Conservation (phyloP, 2,888 invertebrate species). For the Adelognathus sp. region DNA sequence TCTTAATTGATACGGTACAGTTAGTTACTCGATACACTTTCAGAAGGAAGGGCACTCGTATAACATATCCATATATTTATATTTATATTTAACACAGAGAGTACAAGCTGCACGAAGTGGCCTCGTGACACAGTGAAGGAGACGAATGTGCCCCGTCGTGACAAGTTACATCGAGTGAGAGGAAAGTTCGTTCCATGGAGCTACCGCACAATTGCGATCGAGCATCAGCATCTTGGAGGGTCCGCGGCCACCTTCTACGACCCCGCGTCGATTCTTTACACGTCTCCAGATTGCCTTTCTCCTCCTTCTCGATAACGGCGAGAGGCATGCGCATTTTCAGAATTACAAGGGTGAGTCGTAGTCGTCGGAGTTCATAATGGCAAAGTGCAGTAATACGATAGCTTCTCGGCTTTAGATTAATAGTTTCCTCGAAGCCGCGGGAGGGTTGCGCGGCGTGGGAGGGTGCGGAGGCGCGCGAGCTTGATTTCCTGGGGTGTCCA, state of each 20-base stretch:
- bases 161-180: conserved; percentile 40
- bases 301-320: conserved; percentile 25
- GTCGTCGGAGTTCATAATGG: conserved; percentile 71
- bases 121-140: conserved; percentile 14
- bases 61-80: conserved; percentile 48
- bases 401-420: conserved; percentile 69
- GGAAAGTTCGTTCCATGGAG: conserved; percentile 48
- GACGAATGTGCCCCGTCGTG: conserved; percentile 28
- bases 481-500: conserved; percentile 60
- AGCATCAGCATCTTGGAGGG: conserved; percentile 38
- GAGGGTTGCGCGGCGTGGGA: conserved; percentile 9
- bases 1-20: conserved; percentile 70
- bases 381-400: conserved; percentile 73
- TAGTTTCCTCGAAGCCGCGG: conserved; percentile 64
- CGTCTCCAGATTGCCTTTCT: conserved; percentile 55
- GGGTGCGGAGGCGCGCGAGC: conserved; percentile 42
- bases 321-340: conserved; percentile 14
- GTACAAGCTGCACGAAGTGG: conserved; percentile 23
- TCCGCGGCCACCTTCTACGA: background rate
- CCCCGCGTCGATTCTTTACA: conserved; percentile 49
- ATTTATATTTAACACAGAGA: background rate
- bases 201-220: conserved; percentile 41
- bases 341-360: conserved; percentile 42
- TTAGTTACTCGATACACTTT: conserved; percentile 70
- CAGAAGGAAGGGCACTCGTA: conserved; percentile 72